These are phyloP conservation scores for Thripadectes ignobilis DNA, from an alignment of 2,797 vertebrate species.

Conservation along the genomic window DNA sequence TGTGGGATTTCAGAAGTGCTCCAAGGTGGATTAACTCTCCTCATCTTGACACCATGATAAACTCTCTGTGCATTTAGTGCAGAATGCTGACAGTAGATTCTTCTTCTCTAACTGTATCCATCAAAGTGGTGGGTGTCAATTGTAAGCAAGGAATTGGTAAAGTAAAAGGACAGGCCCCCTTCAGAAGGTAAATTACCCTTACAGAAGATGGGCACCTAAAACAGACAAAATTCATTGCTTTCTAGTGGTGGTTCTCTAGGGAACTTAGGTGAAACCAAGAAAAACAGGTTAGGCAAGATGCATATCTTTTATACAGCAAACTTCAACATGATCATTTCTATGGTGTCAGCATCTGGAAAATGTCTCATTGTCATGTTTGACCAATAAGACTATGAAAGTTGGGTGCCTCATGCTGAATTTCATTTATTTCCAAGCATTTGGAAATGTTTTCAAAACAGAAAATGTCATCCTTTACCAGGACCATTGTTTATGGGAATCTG, in stretches of 20 bases:
- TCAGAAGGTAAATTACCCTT: neutral
- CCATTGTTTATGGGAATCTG: neutral
- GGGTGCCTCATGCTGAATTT: neutral
- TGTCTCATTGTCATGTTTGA: neutral
- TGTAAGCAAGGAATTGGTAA: neutral
- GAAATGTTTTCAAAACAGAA: neutral
- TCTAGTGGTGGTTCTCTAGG: neutral
- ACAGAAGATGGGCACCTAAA: neutral
- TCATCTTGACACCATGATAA: constrained; percentile 25
- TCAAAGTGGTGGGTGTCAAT: neutral
- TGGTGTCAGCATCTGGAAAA: neutral
- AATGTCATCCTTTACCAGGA: neutral
- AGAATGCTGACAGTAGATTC: constrained; percentile 28
- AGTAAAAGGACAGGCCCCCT: neutral
- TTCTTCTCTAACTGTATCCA: neutral
- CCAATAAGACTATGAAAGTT: neutral
- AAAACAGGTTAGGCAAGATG: neutral
- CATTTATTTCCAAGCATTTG: neutral
- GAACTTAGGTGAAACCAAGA: neutral
- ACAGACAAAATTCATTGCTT: neutral
- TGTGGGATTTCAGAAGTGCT: constrained; percentile 20
- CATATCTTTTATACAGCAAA: neutral
- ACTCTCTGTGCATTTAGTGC: neutral
- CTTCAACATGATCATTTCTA: neutral
- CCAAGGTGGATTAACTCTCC: constrained; percentile 3